Evolutionary conservation across 37 sponge, comb jelly and placozoan species (phyloP).

Genomic region (Beroe ovata): DNA sequence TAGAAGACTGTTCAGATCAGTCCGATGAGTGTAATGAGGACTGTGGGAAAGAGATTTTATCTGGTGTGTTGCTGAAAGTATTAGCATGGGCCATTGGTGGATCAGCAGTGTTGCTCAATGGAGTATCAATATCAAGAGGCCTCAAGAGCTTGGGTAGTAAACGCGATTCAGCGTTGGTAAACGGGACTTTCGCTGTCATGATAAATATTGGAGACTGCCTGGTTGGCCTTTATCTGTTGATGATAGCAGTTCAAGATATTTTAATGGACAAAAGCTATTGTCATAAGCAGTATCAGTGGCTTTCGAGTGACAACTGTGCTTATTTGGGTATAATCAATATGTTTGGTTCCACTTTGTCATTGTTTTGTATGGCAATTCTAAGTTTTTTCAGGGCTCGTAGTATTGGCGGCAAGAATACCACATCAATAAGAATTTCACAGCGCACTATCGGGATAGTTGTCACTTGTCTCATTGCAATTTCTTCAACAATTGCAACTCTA

Average conservation of each 20-base stretch:
- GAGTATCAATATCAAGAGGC: too few relatives aligned
- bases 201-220: background rate
- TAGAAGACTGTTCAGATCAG: background rate
- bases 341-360: background rate
- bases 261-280: background rate
- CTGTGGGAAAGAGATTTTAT: background rate
- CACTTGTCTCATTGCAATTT: background rate
- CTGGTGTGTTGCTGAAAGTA: background rate
- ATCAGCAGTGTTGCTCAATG: background rate
- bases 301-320: background rate
- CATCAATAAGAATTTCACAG: background rate
- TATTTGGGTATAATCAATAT: background rate
- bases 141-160: background rate
- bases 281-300: background rate
- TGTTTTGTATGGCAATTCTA: background rate
- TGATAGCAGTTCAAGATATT: background rate
- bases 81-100: conserved; percentile 11
- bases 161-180: background rate
- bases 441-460: background rate
- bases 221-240: background rate
- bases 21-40: conserved; percentile 27
- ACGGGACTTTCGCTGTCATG: background rate
- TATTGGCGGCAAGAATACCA: background rate
- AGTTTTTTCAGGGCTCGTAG: background rate
- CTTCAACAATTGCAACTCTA: background rate